phyloP scores from a whole-genome alignment of 2,888 invertebrate genomes.

The Lasioglossum pauxillum region DNA sequence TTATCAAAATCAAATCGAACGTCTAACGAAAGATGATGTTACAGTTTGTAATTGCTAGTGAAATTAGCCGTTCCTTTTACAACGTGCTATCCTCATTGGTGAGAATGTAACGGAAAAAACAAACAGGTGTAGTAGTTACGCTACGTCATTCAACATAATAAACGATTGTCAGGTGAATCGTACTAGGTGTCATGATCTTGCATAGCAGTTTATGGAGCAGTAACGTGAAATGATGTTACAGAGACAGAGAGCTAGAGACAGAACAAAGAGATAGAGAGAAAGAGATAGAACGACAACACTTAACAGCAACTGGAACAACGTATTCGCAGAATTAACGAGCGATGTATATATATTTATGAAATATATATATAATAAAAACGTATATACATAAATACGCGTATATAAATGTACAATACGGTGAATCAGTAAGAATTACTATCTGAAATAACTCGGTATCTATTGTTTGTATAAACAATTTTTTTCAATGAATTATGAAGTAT shows the following conservation, averaged over 20 bases:
- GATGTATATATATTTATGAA: constrained; percentile 14
- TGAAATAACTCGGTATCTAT: background rate
- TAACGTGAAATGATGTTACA: constrained; percentile 44
- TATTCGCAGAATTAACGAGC: constrained; percentile 57
- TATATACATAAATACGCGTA: background rate
- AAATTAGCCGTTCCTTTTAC: constrained; percentile 23
- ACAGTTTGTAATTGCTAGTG: background rate
- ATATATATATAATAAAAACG: background rate
- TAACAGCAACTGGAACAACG: constrained; percentile 63
- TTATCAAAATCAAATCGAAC: background rate
- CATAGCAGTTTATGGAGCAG: constrained; percentile 57
- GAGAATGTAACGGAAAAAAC: constrained; percentile 1
- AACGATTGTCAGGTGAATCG: constrained; percentile 50
- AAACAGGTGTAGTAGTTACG: constrained; percentile 28
- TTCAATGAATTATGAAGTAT: too few species aligned
- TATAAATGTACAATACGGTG: background rate
- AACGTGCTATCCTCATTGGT: constrained; percentile 27
- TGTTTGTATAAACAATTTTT: too few species aligned
- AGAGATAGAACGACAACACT: constrained; percentile 58
- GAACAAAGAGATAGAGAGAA: background rate
- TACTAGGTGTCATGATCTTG: constrained; percentile 56
- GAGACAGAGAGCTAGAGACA: background rate
- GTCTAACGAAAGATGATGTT: constrained; percentile 21
- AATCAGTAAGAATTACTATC: background rate
- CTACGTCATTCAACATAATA: constrained; percentile 56